Percentiles rank a stretch among this genome's conserved stretches.
These are phyloP conservation scores for Morphnarchus princeps DNA, from an alignment of 2,113 vertebrate genomes.

Conservation along the genomic window DNA sequence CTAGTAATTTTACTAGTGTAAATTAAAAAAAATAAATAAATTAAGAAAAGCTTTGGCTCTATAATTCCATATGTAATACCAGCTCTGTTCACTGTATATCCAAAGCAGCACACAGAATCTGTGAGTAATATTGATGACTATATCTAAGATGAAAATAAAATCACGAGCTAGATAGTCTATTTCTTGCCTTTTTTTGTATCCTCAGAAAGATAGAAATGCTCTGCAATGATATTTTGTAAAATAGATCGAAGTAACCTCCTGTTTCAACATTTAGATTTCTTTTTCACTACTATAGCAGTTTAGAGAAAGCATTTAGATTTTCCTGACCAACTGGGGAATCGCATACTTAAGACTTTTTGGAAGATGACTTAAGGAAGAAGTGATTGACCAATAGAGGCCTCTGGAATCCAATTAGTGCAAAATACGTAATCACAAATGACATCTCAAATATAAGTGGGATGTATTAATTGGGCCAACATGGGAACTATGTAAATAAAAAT, in stretches of 20 bases:
- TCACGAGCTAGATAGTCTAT: background rate
- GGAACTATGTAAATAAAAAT: slow-evolving; percentile 6
- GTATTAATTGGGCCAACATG: slow-evolving; percentile 27
- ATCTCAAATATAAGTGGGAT: background rate
- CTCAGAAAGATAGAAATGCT: background rate
- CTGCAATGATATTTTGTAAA: background rate
- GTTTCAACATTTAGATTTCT: background rate
- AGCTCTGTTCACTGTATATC: slow-evolving; percentile 9
- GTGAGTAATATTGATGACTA: background rate
- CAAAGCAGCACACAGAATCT: background rate
- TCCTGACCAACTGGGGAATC: background rate
- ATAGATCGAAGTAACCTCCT: background rate
- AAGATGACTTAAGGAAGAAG: slow-evolving; percentile 27
- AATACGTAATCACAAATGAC: background rate
- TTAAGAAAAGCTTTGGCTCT: background rate
- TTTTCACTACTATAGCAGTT: background rate
- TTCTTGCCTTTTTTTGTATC: background rate
- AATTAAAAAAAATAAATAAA: background rate
- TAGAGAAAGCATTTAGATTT: background rate
- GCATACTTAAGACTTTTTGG: background rate
- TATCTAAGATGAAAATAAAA: slow-evolving; percentile 6
- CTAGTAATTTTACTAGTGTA: slow-evolving; percentile 17
- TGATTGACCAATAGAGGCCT: slow-evolving; percentile 17
- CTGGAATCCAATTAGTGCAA: slow-evolving; percentile 36
- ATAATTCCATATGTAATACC: background rate